phyloP scores from a whole-genome alignment of 2,888 invertebrate species.

The Drosophila stalkeri region DNA sequence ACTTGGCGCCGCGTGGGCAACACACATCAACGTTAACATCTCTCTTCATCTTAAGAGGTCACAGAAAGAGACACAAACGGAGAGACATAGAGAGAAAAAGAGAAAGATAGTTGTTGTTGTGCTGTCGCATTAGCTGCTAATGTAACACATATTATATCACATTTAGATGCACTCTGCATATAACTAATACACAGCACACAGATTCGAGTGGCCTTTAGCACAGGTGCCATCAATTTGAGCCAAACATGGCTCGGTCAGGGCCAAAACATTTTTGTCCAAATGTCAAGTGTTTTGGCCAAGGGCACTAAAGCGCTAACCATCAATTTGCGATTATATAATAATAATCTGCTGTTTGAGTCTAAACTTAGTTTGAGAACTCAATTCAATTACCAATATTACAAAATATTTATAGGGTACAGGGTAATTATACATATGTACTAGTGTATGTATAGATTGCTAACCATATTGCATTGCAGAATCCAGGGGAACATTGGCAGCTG shows the following conservation, averaged over 20 bases:
- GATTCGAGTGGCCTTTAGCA: constrained; percentile 30
- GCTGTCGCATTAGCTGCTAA: constrained; percentile 38
- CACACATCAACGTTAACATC: constrained; percentile 40
- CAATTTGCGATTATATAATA: constrained; percentile 1
- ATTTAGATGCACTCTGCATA: constrained; percentile 20
- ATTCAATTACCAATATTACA: background rate
- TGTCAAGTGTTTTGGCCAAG: constrained; percentile 62
- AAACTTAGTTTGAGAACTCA: background rate
- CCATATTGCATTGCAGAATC: background rate
- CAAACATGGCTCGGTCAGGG: constrained; percentile 42
- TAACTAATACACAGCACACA: constrained; percentile 10
- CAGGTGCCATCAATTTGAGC: constrained; percentile 49
- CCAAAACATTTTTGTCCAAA: constrained; percentile 45
- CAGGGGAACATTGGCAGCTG: background rate
- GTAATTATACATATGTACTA: no score
- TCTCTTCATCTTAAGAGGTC: constrained; percentile 55
- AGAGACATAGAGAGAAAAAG: background rate
- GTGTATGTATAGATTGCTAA: background rate
- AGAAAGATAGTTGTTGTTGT: background rate
- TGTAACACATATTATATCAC: constrained; percentile 22
- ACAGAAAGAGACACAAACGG: background rate
- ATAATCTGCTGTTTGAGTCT: background rate
- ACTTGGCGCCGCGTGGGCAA: constrained; percentile 64
- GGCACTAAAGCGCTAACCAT: constrained; percentile 5
- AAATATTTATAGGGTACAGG: background rate